A percentile compares a stretch with the other conserved stretches of the same genome.
Evolutionary conservation across 37 sponge, comb jelly and placozoan species (phyloP).

Genomic region (Ephydatia muelleri): DNA sequence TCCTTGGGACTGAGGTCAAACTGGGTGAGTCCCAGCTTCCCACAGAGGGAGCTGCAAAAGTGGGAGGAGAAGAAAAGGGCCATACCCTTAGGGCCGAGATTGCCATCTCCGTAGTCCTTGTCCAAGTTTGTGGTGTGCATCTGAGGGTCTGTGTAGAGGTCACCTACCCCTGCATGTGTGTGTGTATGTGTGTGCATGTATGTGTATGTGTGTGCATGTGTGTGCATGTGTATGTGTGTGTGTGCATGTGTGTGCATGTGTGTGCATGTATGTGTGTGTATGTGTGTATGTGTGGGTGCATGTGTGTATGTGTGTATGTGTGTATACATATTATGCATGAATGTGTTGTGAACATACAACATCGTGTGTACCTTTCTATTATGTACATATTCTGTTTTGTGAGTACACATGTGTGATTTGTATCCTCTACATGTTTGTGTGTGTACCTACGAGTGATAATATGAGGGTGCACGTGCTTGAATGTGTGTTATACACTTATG

Average conservation of each 20-base stretch:
- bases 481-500: too few species aligned
- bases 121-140: conserved; percentile 76
- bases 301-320: background rate
- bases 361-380: background rate
- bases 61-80: conserved; percentile 94
- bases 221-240: background rate
- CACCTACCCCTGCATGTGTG: conserved; percentile 76
- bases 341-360: background rate
- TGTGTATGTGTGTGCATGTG: background rate
- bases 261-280: background rate
- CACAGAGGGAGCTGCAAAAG: conserved; percentile 81
- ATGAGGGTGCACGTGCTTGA: too few species aligned
- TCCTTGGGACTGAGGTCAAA: conserved; percentile 73
- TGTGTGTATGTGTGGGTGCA: conserved; percentile 1
- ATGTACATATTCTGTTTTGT: background rate
- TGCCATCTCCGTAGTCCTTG: conserved; percentile 85
- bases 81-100: conserved; percentile 85
- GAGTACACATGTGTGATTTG: background rate
- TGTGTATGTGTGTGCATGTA: background rate
- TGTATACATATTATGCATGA: background rate
- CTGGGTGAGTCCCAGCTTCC: conserved; percentile 53
- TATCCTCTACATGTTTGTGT: too few species aligned
- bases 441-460: too few species aligned
- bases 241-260: too few species aligned
- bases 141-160: conserved; percentile 96